Percentiles rank a stretch among this genome's conserved stretches.
Evolutionary conservation across 2,113 vertebrate species (phyloP).

Genomic region (Hemibagrus wyckioides): DNA sequence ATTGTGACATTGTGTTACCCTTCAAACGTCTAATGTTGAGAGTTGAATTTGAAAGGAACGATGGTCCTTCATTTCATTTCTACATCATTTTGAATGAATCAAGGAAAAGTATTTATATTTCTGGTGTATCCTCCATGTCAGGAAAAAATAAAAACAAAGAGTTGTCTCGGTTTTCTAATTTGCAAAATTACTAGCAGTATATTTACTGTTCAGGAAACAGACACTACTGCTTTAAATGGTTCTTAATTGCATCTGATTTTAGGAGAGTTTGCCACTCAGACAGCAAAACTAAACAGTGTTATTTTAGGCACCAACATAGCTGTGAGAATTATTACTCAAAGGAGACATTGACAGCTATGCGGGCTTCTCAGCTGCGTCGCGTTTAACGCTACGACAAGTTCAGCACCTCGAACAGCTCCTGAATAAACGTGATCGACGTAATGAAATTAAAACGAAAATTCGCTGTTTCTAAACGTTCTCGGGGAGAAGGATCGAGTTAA

Average conservation of each 20-base stretch:
- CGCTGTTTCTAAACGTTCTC: neutral
- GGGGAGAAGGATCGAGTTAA: neutral
- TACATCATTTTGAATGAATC: too few relatives aligned
- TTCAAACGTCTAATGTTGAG: too few relatives aligned
- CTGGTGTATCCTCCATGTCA: neutral
- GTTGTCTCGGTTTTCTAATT: neutral
- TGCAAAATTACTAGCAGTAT: neutral
- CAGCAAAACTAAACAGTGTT: neutral
- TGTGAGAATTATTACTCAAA: neutral
- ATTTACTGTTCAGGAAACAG: neutral
- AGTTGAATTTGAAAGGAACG: too few relatives aligned
- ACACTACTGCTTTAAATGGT: neutral
- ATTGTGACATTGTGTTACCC: neutral
- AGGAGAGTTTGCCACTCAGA: neutral
- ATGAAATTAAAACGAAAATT: neutral
- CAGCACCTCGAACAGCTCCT: neutral
- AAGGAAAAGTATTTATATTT: neutral
- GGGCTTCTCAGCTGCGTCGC: neutral
- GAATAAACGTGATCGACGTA: neutral
- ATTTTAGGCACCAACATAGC: neutral
- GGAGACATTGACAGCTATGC: neutral
- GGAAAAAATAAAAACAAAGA: neutral
- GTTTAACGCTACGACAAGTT: neutral
- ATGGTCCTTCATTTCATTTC: too few relatives aligned
- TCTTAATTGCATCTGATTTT: neutral